A percentile compares a stretch with the other conserved stretches of the same genome.
These are phyloP conservation scores for Amphiprion ocellaris DNA, from an alignment of 2,113 vertebrate genomes.

Conservation along the genomic window DNA sequence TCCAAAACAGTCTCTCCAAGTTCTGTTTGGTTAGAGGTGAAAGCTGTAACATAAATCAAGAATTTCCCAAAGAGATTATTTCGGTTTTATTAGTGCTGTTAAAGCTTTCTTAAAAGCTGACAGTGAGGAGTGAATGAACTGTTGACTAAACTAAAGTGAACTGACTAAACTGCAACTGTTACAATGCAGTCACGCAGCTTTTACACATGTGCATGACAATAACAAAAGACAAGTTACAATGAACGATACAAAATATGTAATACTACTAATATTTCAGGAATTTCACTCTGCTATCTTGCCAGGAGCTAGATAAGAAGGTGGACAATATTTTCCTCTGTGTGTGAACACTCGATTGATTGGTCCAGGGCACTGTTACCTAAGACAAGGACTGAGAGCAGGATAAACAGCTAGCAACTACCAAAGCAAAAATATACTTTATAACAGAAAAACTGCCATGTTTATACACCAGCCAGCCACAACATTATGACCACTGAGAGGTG, in stretches of 20 bases:
- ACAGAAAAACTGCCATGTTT: too few relatives aligned
- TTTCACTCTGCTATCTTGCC: not conserved
- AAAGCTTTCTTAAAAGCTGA: not conserved
- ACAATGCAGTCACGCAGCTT: not conserved
- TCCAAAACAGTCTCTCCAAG: too few relatives aligned
- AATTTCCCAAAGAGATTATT: not conserved
- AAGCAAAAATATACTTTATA: too few relatives aligned
- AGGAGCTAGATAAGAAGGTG: not conserved
- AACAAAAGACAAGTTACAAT: not conserved
- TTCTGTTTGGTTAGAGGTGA: not conserved
- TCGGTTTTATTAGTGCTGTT: not conserved
- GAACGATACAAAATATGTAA: not conserved
- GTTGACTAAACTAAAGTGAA: not conserved
- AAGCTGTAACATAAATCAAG: not conserved
- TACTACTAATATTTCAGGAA: too few relatives aligned
- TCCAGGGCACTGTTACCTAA: not conserved
- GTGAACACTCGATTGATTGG: not conserved
- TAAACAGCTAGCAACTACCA: too few relatives aligned
- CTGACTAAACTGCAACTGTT: too few relatives aligned
- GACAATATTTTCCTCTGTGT: not conserved
- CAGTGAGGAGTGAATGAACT: not conserved
- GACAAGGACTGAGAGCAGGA: not conserved
- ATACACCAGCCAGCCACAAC: too few relatives aligned
- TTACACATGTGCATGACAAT: not conserved
- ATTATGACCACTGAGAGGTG: too few relatives aligned